Percentiles rank a stretch among this genome's conserved stretches.
phyloP scores from a whole-genome alignment of 1,140 invertebrate species.

The Musca domestica region DNA sequence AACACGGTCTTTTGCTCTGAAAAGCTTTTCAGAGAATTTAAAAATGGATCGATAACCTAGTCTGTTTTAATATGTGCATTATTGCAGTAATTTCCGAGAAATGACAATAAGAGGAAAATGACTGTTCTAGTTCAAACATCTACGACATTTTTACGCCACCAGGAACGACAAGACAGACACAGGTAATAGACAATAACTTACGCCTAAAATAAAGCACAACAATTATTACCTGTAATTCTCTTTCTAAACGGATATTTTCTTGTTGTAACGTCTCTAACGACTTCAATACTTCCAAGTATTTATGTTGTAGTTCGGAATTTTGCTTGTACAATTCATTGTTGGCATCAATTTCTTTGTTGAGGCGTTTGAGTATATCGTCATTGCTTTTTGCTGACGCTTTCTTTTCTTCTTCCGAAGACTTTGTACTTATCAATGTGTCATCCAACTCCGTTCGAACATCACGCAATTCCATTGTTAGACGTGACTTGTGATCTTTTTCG shows the following conservation, averaged over 20 bases:
- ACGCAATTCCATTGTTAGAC: constrained; percentile 40
- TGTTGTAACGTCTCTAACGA: constrained; percentile 30
- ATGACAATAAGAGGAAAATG: no score
- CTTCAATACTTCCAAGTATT: constrained; percentile 27
- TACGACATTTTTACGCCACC: no score
- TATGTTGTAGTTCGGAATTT: constrained; percentile 29
- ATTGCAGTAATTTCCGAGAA: no score
- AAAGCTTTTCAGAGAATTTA: no score
- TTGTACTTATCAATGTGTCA: constrained; percentile 35
- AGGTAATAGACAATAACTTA: no score
- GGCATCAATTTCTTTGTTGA: constrained; percentile 57
- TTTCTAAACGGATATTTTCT: constrained; percentile 41
- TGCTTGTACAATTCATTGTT: constrained; percentile 52
- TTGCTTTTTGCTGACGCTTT: constrained; percentile 45
- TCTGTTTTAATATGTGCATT: no score
- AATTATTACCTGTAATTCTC: constrained; percentile 40
- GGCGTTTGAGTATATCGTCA: constrained; percentile 46
- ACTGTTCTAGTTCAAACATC: no score
- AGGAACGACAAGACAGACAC: no score
- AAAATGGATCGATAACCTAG: no score
- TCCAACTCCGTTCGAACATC: constrained; percentile 41
- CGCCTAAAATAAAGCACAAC: neutral
- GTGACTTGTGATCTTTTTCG: constrained; percentile 42
- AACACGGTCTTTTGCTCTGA: no score
- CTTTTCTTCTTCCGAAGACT: constrained; percentile 41